These are phyloP conservation scores for Dolichopus griseipennis DNA, from an alignment of 2,888 invertebrate species.

Conservation along the genomic window DNA sequence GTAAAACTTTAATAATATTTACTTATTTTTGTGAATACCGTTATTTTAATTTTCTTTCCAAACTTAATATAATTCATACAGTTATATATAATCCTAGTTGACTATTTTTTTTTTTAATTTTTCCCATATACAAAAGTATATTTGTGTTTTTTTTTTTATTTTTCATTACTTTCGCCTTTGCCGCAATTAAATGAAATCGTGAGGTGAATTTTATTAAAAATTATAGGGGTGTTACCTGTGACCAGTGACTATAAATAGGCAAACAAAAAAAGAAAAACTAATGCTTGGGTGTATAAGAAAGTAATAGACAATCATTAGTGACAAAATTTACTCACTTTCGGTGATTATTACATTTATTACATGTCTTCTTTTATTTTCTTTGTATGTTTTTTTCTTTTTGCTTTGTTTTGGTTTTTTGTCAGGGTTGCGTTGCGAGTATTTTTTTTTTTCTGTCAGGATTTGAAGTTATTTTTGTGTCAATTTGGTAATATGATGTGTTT, in stretches of 20 bases:
- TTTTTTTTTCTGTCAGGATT: no score
- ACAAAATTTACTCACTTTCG: background rate
- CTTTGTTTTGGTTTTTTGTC: background rate
- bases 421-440: background rate
- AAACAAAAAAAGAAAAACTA: background rate
- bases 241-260: conserved; percentile 5
- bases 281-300: background rate
- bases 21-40: no score
- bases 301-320: conserved; percentile 10
- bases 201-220: conserved; percentile 7
- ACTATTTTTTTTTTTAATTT: no score
- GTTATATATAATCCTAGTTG: no score
- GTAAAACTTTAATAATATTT: no score
- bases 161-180: background rate
- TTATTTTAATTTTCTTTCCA: no score
- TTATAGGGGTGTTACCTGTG: conserved; percentile 12
- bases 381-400: no score
- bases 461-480: background rate
- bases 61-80: no score
- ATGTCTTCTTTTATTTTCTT: background rate
- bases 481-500: conserved; percentile 3
- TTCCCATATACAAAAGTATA: background rate
- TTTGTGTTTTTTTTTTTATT: background rate
- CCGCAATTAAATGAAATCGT: conserved; percentile 1
- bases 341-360: background rate